A percentile compares a stretch with the other conserved stretches of the same genome.
phyloP scores from a whole-genome alignment of 2,797 vertebrate species.

The Lepus townsendii region DNA sequence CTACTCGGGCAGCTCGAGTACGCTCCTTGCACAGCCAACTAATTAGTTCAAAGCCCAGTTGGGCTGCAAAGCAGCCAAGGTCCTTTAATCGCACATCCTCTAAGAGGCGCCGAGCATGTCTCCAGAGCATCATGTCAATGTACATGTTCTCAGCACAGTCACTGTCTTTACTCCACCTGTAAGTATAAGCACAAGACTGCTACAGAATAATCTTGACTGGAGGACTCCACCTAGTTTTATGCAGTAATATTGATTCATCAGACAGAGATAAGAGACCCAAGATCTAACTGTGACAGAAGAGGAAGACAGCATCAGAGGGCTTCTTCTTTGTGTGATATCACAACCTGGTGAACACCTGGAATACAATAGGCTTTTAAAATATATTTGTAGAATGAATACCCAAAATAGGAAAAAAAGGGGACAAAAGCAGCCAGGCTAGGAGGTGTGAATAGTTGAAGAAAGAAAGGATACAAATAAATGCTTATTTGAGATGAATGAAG shows the following conservation, averaged over 20 bases:
- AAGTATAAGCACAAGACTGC: slow-evolving; percentile 34
- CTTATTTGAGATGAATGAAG: background rate
- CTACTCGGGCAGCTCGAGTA: slow-evolving; percentile 94
- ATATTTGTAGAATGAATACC: background rate
- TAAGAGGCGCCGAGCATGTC: slow-evolving; percentile 96
- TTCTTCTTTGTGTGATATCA: background rate
- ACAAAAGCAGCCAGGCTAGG: background rate
- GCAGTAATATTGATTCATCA: background rate
- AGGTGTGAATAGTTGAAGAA: background rate
- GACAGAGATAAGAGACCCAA: slow-evolving; percentile 5
- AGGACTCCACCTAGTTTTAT: background rate
- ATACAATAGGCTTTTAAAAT: background rate
- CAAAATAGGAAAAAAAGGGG: background rate
- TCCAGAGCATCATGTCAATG: slow-evolving; percentile 99
- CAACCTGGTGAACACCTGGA: background rate
- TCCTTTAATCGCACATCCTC: slow-evolving; percentile 97
- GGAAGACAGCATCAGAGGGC: background rate
- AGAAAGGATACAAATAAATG: background rate
- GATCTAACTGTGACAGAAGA: background rate
- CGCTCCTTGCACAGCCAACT: slow-evolving; percentile 97
- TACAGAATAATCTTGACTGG: background rate
- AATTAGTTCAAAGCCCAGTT: slow-evolving; percentile 98
- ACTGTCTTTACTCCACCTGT: slow-evolving; percentile 91
- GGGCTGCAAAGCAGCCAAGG: slow-evolving; percentile 97
- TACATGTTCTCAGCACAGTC: slow-evolving; percentile 99